A percentile compares a stretch with the other conserved stretches of the same genome.
Conservation (phyloP, 2,797 vertebrate species). For the Syndactyla subalaris region DNA sequence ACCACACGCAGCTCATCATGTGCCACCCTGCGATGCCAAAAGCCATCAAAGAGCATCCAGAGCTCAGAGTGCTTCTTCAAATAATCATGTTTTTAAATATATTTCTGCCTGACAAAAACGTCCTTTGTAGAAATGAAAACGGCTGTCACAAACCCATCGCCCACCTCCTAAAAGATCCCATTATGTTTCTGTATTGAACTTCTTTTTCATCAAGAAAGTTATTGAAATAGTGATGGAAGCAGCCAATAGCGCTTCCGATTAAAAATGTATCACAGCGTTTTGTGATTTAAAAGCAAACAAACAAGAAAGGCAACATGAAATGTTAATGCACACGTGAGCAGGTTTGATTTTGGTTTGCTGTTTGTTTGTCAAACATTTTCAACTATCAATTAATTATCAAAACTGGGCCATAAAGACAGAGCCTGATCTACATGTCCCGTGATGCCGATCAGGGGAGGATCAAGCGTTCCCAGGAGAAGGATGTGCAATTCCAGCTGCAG, state of each 20-base stretch:
- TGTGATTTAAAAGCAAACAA: conserved; percentile 59
- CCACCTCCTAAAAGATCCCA: conserved; percentile 43
- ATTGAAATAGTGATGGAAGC: conserved; percentile 18
- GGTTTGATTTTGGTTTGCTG: conserved; percentile 12
- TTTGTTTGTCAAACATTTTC: conserved; percentile 31
- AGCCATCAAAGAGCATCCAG: background rate
- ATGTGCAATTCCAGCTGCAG: fast-evolving
- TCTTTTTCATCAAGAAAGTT: conserved; percentile 1
- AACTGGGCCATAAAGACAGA: background rate
- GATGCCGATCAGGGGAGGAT: fast-evolving
- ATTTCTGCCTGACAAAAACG: conserved; percentile 1
- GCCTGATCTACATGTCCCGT: fast-evolving
- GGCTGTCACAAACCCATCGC: background rate
- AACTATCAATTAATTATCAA: conserved; percentile 54
- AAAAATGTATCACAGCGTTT: conserved; percentile 61
- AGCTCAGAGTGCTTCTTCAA: background rate
- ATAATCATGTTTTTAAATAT: background rate
- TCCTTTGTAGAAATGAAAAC: conserved; percentile 32
- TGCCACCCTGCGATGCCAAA: fast-evolving
- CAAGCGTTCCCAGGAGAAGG: fast-evolving
- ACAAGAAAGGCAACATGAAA: conserved; percentile 26
- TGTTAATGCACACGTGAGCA: conserved; percentile 13
- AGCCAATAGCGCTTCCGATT: conserved; percentile 38
- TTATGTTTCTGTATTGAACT: conserved; percentile 21
- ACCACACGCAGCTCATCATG: fast-evolving